These are phyloP conservation scores for Carassius gibelio DNA, from an alignment of 2,113 vertebrate species.

Conservation along the genomic window DNA sequence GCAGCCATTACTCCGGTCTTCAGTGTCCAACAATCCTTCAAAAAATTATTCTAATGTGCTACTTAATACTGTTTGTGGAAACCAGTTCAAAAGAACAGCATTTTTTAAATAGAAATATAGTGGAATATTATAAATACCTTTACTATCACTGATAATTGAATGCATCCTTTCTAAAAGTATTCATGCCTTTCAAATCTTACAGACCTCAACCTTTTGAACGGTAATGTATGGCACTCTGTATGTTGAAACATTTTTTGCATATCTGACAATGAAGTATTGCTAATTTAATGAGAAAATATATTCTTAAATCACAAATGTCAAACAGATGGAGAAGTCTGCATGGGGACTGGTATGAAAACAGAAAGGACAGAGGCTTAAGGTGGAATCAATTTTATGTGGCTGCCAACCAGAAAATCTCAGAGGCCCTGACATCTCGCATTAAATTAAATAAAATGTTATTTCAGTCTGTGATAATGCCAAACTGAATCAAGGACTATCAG, in stretches of 20 bases:
- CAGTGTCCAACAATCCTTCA: too few relatives aligned
- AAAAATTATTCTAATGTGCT: too few relatives aligned
- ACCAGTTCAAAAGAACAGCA: too few relatives aligned
- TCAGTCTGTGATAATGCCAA: constrained; percentile 21
- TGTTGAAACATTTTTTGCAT: neutral
- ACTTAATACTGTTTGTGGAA: too few relatives aligned
- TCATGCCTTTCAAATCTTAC: neutral
- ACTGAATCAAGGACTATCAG: neutral
- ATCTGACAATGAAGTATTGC: neutral
- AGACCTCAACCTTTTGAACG: neutral
- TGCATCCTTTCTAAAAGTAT: too few relatives aligned
- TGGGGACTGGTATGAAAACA: neutral
- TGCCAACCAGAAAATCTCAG: neutral
- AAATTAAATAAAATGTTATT: constrained; percentile 22
- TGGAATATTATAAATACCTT: neutral
- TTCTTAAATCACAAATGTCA: neutral
- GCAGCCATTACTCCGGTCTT: neutral
- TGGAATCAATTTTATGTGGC: neutral
- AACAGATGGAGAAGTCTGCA: neutral
- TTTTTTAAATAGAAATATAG: too few relatives aligned
- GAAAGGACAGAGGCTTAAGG: constrained; percentile 2
- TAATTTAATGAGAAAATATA: neutral
- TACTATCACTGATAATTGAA: neutral
- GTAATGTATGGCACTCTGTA: neutral
- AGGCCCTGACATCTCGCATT: constrained; percentile 9